A percentile compares a stretch with the other conserved stretches of the same genome.
Evolutionary conservation across 2,113 vertebrate genomes (phyloP).

Genomic region (Pycnonotus jocosus): DNA sequence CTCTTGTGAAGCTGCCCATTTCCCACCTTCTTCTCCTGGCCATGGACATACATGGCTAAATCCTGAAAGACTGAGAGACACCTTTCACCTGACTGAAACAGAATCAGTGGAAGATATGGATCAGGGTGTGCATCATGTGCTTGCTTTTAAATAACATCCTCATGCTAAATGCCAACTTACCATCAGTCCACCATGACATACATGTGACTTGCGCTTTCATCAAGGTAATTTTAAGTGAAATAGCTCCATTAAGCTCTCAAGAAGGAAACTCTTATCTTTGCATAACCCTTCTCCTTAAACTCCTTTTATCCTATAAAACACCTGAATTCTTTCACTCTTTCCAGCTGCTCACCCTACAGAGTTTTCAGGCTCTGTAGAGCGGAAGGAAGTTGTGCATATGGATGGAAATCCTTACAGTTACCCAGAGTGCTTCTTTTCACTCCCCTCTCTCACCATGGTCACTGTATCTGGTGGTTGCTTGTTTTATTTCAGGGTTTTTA

Average conservation of each 20-base stretch:
- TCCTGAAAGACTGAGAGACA: background rate
- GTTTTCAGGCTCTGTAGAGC: background rate
- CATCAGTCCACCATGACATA: background rate
- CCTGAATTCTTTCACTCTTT: background rate
- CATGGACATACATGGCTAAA: background rate
- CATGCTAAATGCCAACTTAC: background rate
- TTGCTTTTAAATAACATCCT: background rate
- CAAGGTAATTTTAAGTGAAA: background rate
- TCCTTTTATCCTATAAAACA: background rate
- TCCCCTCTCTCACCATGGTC: accelerated
- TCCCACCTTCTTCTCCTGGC: background rate
- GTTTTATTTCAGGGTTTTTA: background rate
- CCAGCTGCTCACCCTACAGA: background rate
- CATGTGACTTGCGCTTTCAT: background rate
- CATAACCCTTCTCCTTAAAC: background rate
- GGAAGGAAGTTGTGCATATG: accelerated
- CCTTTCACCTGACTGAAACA: background rate
- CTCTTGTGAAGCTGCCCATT: background rate
- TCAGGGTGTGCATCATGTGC: background rate
- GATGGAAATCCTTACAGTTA: background rate
- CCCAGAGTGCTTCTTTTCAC: background rate
- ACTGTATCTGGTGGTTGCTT: background rate
- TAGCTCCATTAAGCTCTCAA: background rate
- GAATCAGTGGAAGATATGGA: background rate
- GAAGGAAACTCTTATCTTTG: background rate